A percentile compares a stretch with the other conserved stretches of the same genome.
Conservation (phyloP, 2,797 vertebrate species). For the Corythornis leucogaster region DNA sequence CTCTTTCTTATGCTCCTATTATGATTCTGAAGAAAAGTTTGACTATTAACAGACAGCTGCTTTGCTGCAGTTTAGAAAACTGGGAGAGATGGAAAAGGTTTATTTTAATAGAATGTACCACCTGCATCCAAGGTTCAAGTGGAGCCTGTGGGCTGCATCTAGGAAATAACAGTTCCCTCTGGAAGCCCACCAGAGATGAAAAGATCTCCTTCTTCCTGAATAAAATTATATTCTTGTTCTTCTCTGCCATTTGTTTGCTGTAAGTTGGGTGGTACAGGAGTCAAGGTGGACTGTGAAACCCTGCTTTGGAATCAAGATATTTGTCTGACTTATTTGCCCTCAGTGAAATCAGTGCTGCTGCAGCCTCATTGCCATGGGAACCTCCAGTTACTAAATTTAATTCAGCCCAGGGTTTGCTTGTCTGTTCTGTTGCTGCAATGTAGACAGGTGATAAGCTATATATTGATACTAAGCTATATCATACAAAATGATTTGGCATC, state of each 20-base stretch:
- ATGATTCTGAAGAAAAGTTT: not conserved
- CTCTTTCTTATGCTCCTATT: not conserved
- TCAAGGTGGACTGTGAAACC: not conserved
- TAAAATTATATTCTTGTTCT: not conserved
- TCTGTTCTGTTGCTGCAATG: constrained; percentile 17
- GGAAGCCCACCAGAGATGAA: not conserved
- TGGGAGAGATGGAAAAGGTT: not conserved
- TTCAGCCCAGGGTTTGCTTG: constrained; percentile 43
- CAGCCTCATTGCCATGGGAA: constrained; percentile 70
- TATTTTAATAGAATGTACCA: not conserved
- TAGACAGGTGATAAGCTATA: constrained; percentile 56
- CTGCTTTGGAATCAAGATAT: constrained; percentile 2
- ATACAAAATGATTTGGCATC: not conserved
- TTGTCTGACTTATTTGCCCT: constrained; percentile 56
- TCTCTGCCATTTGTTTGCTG: not conserved
- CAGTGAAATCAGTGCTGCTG: constrained; percentile 42
- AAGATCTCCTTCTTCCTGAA: not conserved
- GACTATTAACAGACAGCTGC: not conserved
- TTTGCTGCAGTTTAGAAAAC: not conserved
- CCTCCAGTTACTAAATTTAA: constrained; percentile 65
- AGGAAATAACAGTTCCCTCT: not conserved
- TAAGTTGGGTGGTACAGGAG: not conserved
- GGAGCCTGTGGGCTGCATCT: not conserved
- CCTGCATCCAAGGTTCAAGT: not conserved
- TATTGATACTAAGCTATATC: not conserved